These are phyloP conservation scores for Temnothorax ravouxi DNA, from an alignment of 2,888 invertebrate species.

Conservation along the genomic window DNA sequence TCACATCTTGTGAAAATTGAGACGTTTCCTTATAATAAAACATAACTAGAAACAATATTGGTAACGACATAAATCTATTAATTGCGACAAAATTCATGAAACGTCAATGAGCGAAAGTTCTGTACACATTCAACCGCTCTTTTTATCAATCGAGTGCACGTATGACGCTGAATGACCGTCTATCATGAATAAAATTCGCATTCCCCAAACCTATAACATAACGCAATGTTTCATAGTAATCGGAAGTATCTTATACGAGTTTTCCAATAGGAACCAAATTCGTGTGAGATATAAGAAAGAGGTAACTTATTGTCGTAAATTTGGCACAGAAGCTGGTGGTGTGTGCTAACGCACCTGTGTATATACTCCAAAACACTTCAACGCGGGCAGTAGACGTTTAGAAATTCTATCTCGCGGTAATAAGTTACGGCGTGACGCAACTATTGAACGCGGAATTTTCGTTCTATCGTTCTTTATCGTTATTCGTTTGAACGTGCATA, in stretches of 20 bases:
- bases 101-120: slow-evolving; percentile 26
- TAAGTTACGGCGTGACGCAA: neutral
- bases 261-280: slow-evolving; percentile 35
- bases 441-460: slow-evolving; percentile 21
- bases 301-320: slow-evolving; percentile 79
- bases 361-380: slow-evolving; percentile 20
- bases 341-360: slow-evolving; percentile 35
- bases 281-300: slow-evolving; percentile 60
- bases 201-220: neutral
- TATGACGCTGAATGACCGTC: neutral
- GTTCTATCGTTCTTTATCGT: slow-evolving; percentile 10
- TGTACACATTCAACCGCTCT: slow-evolving; percentile 22
- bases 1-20: neutral
- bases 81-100: slow-evolving; percentile 1
- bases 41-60: slow-evolving; percentile 2
- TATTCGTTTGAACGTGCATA: slow-evolving; percentile 39
- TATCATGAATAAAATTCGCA: neutral
- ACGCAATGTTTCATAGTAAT: neutral
- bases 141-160: slow-evolving; percentile 17
- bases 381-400: slow-evolving; percentile 47
- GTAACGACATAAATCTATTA: neutral
- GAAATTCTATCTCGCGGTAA: slow-evolving; percentile 31
- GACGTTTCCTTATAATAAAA: neutral
- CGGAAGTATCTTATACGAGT: slow-evolving; percentile 20
- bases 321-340: slow-evolving; percentile 76